Conservation (phyloP, 1,140 invertebrate genomes). For the Piezodorus guildinii region DNA sequence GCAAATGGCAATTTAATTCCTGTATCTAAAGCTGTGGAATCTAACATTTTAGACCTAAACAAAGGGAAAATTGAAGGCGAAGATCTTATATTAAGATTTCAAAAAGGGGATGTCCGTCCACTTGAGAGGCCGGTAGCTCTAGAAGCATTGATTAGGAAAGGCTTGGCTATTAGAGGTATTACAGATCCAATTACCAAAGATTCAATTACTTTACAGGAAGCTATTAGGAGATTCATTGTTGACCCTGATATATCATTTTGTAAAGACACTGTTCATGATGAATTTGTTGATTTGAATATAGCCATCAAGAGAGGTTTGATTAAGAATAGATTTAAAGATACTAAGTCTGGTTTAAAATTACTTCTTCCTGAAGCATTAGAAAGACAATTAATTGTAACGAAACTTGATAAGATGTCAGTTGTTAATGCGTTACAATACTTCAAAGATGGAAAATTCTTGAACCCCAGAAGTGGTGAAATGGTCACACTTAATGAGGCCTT, state of each 20-base stretch:
- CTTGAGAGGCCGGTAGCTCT: constrained; percentile 57
- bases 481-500: constrained; percentile 61
- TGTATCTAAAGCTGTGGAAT: constrained; percentile 60
- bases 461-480: constrained; percentile 64
- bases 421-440: constrained; percentile 61
- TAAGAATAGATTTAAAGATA: constrained; percentile 49
- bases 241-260: constrained; percentile 73
- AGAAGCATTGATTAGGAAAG: constrained; percentile 57
- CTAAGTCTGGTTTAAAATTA: constrained; percentile 49
- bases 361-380: constrained; percentile 57
- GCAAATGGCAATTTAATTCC: constrained; percentile 56
- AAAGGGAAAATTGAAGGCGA: constrained; percentile 56
- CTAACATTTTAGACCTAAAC: constrained; percentile 61
- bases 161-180: constrained; percentile 51
- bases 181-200: constrained; percentile 57
- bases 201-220: constrained; percentile 56
- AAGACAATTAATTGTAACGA: constrained; percentile 54
- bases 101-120: constrained; percentile 52
- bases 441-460: constrained; percentile 60
- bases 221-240: constrained; percentile 64
- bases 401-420: constrained; percentile 53
- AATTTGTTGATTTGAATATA: constrained; percentile 53
- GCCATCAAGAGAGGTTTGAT: constrained; percentile 56
- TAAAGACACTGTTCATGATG: constrained; percentile 57
- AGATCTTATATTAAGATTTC: constrained; percentile 55